Evolutionary conservation across 2,888 invertebrate species (phyloP), one percentile per base, ranked within the genome.

Genomic region (Oxystoma pomonae): DNA sequence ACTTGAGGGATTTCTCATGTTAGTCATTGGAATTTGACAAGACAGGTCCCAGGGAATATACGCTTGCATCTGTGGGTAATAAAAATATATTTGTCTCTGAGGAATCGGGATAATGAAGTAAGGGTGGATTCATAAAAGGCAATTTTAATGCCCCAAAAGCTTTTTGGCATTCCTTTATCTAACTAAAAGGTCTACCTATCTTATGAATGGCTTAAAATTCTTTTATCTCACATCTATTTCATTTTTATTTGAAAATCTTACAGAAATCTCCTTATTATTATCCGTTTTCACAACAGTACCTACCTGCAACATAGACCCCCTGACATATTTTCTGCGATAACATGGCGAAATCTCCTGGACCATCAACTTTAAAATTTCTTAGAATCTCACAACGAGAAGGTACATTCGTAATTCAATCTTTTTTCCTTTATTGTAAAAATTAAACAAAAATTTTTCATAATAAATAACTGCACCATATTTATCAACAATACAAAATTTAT

Each of bases 341-440:
- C 17, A 60, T 16, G n/a, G 19, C 17, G 59, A 49, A 16, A 55
- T 58, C 1, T 35, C 35, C 35, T 35, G 35, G 12, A 35, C 16
- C 58, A 16, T 65, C 35, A 20, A 59, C 56, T 20, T 56, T 18
- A 52, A 61, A 65, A 62, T 65, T 63, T 61, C 61, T 63, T 50
- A 69, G 65, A 20, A 65, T 53, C 62, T 66, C 65, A 57, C 65
- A 66, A 18, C 66, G 50, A 18, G 65, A 20, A 3, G 62, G 62
- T 58, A 67, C 61, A 18, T 19, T 17, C 49, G 50, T 63, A 35
- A 35, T 35, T 35, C 12, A 35, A 35, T 35, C 35, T 35, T 35
- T 35, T 35, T 35, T 12, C 35, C 35, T 35, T 35, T 35, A 35
- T 7, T 7, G 12, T 35, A 35, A 35, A 35, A 35, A 35, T 12